Percentiles rank a stretch among this genome's conserved stretches.
Conservation (phyloP, 2,888 invertebrate species). For the Hartigia nigra region DNA sequence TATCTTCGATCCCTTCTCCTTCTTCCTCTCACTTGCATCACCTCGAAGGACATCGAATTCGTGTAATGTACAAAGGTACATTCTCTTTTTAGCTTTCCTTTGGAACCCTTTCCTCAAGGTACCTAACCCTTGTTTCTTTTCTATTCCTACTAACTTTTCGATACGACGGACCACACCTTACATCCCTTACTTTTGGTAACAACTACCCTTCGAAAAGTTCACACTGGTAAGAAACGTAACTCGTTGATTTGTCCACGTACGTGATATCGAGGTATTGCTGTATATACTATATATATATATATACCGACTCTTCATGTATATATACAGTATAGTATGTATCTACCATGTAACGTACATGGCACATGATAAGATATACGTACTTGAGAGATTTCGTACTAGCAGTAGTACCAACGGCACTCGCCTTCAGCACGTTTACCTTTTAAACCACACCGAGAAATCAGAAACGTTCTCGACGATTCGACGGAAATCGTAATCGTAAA, state of each 20-base stretch:
- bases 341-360: background rate
- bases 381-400: background rate
- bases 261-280: background rate
- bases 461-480: background rate
- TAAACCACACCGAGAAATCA: background rate
- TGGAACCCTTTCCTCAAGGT: background rate
- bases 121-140: background rate
- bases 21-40: slow-evolving; percentile 33
- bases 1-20: slow-evolving; percentile 21
- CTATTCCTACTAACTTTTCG: background rate
- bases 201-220: background rate
- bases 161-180: background rate
- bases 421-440: background rate
- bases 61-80: background rate
- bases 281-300: background rate
- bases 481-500: background rate
- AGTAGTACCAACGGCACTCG: background rate
- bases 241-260: background rate
- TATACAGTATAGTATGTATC: background rate
- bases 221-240: background rate
- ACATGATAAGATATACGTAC: background rate
- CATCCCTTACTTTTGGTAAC: background rate
- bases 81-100: slow-evolving; percentile 10
- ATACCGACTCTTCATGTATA: background rate
- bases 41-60: slow-evolving; percentile 9